Evolutionary conservation across 2,888 invertebrate genomes (phyloP), one percentile per base, ranked within the genome.

Genomic region (Proisotoma minuta): DNA sequence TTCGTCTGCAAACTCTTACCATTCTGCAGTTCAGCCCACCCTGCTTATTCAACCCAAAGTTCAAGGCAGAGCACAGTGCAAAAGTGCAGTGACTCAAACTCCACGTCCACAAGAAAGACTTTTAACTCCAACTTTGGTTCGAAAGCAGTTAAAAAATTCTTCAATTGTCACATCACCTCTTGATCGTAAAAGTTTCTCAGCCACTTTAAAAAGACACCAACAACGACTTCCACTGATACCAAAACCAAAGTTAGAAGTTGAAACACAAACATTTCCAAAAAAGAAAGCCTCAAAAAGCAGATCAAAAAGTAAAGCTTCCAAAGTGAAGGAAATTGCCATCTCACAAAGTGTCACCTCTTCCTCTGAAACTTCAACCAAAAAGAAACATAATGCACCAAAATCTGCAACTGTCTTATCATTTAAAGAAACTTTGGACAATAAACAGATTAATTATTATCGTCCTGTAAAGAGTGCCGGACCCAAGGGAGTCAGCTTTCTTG

Each of bases 61-160:
- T 22, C 12, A 3, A 20, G 12, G 49, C 15, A 26, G 49, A 12
- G 49, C 4, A 5, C 5, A 8, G 4, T 20, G 22, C 26, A 24
- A 3, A 12, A 52, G 12, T 26, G 49, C 29, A 22, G 53, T 26
- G 2, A 59, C 59, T 10, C 59, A 59, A 22, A 59, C 59, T 4
- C 59, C 59, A 1, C 24, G 59, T 26, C 29, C 28, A 22, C 53
- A 53, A 12, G 53, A 59, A 53, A 26, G 59, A 47, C 53, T 59
- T 5, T 29, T 59, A 18, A 59, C 59, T 1, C 59, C 59, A 8
- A 59, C 59, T 12, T 27, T 43, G 27, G 27, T 40, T 3, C 40
- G 59, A 18, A 43, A 53, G 5, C n/a, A 47, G 5, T 5, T 47
- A 5, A 20, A 47, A n/a, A 47, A 18, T 47, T 10, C 47, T 5